Evolutionary conservation across 2,113 vertebrate genomes (phyloP).

Genomic region (Nannospalax galili): DNA sequence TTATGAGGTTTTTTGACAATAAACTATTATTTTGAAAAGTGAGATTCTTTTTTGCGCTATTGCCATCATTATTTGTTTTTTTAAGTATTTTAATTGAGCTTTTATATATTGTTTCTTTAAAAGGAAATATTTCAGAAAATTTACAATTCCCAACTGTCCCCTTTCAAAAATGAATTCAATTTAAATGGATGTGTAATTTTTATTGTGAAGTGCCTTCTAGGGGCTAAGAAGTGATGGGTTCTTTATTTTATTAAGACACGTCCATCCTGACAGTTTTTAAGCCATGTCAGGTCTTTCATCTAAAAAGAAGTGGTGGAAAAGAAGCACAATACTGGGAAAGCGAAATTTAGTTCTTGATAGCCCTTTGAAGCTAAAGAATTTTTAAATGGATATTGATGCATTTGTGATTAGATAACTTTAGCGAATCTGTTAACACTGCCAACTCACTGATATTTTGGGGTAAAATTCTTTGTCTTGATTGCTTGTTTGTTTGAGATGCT

Average conservation of each 20-base stretch:
- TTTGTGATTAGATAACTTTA: constrained; percentile 60
- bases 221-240: constrained; percentile 25
- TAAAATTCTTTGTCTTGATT: constrained; percentile 53
- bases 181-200: constrained; percentile 61
- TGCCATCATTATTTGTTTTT: too few relatives aligned
- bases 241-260: constrained; percentile 40
- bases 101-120: constrained; percentile 42
- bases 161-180: constrained; percentile 53
- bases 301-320: constrained; percentile 44
- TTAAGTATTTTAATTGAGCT: too few relatives aligned
- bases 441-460: constrained; percentile 14
- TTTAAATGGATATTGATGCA: not conserved
- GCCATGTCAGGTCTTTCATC: constrained; percentile 51
- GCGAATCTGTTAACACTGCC: constrained; percentile 33
- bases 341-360: constrained; percentile 52
- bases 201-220: constrained; percentile 42
- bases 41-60: not conserved
- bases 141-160: constrained; percentile 9
- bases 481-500: constrained; percentile 48
- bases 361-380: constrained; percentile 38
- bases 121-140: constrained; percentile 43
- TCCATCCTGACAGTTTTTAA: constrained; percentile 53
- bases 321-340: constrained; percentile 39
- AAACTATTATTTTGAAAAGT: constrained; percentile 30
- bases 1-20: constrained; percentile 51